Conservation (phyloP, 2,888 invertebrate species). For the Cerastoderma edule region DNA sequence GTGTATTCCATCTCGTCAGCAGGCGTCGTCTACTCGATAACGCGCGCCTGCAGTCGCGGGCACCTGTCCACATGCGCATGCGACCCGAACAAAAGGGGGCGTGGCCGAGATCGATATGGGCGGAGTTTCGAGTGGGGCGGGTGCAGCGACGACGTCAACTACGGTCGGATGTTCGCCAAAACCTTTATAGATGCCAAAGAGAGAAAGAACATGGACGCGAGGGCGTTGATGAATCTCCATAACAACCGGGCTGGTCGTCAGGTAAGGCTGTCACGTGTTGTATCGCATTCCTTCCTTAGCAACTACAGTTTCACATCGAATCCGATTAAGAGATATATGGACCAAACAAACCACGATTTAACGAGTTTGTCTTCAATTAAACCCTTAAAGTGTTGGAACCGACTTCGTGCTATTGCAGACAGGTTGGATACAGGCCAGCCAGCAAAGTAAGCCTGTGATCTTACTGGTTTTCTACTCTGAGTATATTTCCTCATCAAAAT, state of each 20-base stretch:
- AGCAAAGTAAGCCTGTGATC: too few relatives aligned
- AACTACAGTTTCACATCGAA: too few relatives aligned
- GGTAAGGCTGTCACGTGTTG: too few relatives aligned
- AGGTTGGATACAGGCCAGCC: too few relatives aligned
- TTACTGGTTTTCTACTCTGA: too few relatives aligned
- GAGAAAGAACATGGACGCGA: conserved; percentile 86
- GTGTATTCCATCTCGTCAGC: conserved; percentile 86
- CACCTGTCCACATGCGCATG: conserved; percentile 95
- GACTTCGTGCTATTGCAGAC: too few relatives aligned
- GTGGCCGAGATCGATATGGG: conserved; percentile 72
- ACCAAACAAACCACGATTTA: too few relatives aligned
- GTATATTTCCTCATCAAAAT: too few relatives aligned
- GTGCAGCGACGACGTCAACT: conserved; percentile 86
- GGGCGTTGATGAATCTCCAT: conserved; percentile 97
- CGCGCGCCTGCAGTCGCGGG: conserved; percentile 96
- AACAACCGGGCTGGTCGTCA: conserved; percentile 98
- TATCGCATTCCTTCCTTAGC: too few relatives aligned
- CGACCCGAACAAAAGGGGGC: conserved; percentile 80
- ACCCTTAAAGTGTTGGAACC: too few relatives aligned
- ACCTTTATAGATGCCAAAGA: conserved; percentile 97
- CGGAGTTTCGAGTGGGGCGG: conserved; percentile 91
- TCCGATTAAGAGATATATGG: too few relatives aligned
- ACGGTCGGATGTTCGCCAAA: conserved; percentile 91
- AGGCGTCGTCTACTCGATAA: conserved; percentile 93
- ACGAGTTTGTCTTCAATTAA: too few relatives aligned